These are phyloP conservation scores for Austrofundulus limnaeus DNA, from an alignment of 2,113 vertebrate species.

Conservation along the genomic window DNA sequence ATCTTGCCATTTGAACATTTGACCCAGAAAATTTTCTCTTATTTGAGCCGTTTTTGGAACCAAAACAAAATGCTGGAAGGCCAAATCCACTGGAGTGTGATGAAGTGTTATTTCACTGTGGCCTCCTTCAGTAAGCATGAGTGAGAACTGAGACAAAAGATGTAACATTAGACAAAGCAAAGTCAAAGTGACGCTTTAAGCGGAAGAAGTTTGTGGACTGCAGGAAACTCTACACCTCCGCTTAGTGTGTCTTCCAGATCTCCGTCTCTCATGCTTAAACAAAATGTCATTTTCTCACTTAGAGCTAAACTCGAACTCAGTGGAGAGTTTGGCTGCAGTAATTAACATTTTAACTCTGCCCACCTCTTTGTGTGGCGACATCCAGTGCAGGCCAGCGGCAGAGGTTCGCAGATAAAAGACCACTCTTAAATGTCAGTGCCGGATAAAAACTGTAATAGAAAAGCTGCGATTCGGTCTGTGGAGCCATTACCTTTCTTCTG, in stretches of 20 bases:
- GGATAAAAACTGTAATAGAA: constrained; percentile 53
- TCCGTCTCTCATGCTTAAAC: constrained; percentile 33
- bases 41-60: background rate
- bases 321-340: constrained; percentile 28
- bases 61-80: constrained; percentile 8
- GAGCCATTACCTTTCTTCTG: constrained; percentile 54
- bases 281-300: constrained; percentile 55
- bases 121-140: constrained; percentile 15
- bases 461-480: constrained; percentile 50
- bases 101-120: constrained; percentile 17
- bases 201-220: too few relatives aligned
- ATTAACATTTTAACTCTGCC: constrained; percentile 63
- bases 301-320: constrained; percentile 36
- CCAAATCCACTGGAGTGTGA: constrained; percentile 2
- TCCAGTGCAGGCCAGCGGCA: constrained; percentile 16
- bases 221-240: constrained; percentile 37
- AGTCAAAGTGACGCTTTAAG: constrained; percentile 45
- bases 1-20: constrained; percentile 1
- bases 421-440: constrained; percentile 61
- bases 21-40: constrained; percentile 18
- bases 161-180: constrained; percentile 22
- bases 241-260: constrained; percentile 23
- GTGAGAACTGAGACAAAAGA: constrained; percentile 8
- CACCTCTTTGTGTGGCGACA: constrained; percentile 25
- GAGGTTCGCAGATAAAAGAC: constrained; percentile 28